Conservation (phyloP, 2,888 invertebrate genomes). For the Sinopyrophorus schimmeli region DNA sequence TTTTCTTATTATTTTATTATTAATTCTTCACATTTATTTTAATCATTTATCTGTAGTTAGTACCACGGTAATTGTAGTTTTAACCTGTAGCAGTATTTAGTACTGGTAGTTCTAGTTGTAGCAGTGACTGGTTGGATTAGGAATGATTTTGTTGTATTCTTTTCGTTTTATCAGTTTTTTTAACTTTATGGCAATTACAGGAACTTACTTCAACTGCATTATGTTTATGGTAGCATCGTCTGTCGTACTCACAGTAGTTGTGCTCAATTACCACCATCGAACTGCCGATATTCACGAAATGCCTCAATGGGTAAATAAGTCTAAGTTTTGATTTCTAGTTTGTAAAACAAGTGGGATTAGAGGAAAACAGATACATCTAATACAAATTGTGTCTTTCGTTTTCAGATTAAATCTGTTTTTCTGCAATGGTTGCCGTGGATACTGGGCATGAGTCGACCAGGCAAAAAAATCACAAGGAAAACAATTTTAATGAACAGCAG, state of each 20-base stretch:
- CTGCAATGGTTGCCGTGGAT: constrained; percentile 98
- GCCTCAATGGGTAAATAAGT: constrained; percentile 94
- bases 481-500: constrained; percentile 87
- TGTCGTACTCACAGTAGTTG: constrained; percentile 94
- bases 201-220: constrained; percentile 99
- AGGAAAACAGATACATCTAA: too few species aligned
- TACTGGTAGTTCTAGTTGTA: constrained; percentile 15
- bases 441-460: constrained; percentile 93
- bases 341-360: too few species aligned
- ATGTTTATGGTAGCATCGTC: constrained; percentile 99
- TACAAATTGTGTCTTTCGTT: too few species aligned
- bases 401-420: constrained; percentile 90
- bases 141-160: too few species aligned
- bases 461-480: constrained; percentile 90
- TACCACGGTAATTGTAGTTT: constrained; percentile 2
- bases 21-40: constrained; percentile 13
- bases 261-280: constrained; percentile 96
- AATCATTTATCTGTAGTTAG: constrained; percentile 8
- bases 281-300: constrained; percentile 96
- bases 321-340: too few species aligned
- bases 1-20: constrained; percentile 17
- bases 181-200: constrained; percentile 49
- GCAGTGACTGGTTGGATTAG: constrained; percentile 14
- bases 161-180: too few species aligned
- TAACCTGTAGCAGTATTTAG: constrained; percentile 14